Base-by-base conservation (phyloP, 1,140 invertebrate species). In the Cydia strobilella region DNA sequence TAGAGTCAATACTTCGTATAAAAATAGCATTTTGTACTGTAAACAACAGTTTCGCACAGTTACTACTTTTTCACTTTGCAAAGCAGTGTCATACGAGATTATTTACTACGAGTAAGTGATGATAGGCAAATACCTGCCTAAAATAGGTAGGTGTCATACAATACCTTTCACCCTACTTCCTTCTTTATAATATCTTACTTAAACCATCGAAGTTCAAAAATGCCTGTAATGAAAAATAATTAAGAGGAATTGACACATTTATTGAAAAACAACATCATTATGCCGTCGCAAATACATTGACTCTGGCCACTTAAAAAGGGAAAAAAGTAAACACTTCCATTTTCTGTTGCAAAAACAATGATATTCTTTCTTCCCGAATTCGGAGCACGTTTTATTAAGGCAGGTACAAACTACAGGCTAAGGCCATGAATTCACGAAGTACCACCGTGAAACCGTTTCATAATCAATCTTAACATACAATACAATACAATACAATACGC, bases 311-410 rank as follows among this genome's bases (percentile, higher is more conserved):
- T 66, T 66, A 66, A 31, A 66, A 31, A n/a, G 63, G 13, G 13
- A 63, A 25, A 63, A 35, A 31, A 31, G 12, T 66, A 66, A 66
- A 66, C 63, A 66, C 63, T 66, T n/a, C 9, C 54, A 62, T 63
- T 63, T 63, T 63, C 20, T 12, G 23, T 27, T 35, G 63, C 25
- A 66, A n/a, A 66, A 66, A 25, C 13, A 66, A 27, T 27, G 13
- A 66, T 66, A 31, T 66, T n/a, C 25, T 63, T 63, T 63, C 27
- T 27, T 63, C 12, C 63, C 63, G 13, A 66, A 66, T 66, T 66
- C 63, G 25, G 15, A 31, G 27, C 63, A 66, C 63, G 63, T 66
- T 66, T 66, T 27, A 66, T 66, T 66, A 66, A 66, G 63, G 63
- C 27, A 66, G 63, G 63, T 66, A 66, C 63, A 66, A 66, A 66